Percentiles rank a stretch among this genome's conserved stretches.
Evolutionary conservation across 2,113 vertebrate genomes (phyloP).

Genomic region (Telmatochromis brachygnathus): DNA sequence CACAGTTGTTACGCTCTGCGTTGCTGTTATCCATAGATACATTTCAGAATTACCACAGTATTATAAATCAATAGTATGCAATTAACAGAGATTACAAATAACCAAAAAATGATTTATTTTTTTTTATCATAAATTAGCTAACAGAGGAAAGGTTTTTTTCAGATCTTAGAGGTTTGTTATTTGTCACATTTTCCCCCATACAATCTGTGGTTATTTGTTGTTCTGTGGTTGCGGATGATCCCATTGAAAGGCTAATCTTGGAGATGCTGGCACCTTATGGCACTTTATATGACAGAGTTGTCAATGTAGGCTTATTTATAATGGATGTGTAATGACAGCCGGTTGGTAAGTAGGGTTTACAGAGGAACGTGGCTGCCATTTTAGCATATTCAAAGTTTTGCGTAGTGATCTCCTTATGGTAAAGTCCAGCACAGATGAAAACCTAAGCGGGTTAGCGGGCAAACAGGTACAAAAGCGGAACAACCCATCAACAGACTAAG

Average conservation of each 20-base stretch:
- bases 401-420: neutral
- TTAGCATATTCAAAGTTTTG: neutral
- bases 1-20: neutral
- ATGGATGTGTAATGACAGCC: neutral
- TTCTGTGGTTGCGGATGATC: neutral
- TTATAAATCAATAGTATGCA: neutral
- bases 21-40: neutral
- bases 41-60: neutral
- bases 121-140: neutral
- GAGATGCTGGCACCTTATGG: neutral
- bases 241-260: neutral
- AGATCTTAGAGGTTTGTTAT: neutral
- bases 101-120: accelerated
- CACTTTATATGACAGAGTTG: neutral
- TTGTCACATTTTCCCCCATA: neutral
- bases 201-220: neutral
- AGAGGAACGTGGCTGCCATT: neutral
- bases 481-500: neutral
- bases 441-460: neutral
- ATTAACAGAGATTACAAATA: neutral
- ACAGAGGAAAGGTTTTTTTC: neutral
- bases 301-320: neutral
- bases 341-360: neutral
- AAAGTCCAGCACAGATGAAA: neutral
- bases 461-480: neutral